Evolutionary conservation across 2,797 vertebrate species (phyloP), one percentile per base, ranked within the genome.

Genomic region (Poeciliopsis infans): DNA sequence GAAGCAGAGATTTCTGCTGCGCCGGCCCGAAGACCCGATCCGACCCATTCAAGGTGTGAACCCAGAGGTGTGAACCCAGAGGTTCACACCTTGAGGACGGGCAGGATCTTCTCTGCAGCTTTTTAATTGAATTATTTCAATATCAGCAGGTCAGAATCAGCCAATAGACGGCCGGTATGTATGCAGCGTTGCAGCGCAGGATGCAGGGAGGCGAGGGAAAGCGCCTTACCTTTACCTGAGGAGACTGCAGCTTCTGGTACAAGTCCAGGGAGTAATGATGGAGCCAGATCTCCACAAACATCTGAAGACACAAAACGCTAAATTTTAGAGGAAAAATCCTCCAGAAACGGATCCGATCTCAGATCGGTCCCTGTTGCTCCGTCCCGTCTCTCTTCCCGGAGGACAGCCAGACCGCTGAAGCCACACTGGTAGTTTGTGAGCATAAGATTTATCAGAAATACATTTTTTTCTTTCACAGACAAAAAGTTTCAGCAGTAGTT

Each of bases 201-300:
- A 13, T 12, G 16, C 36, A 43, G 66, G 66, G 39, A 68, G 66
- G 66, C 23, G 51, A 28, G 13, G 7, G 12, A 20, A 6, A 7
- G 13, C 10, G 43, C 18, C 94, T 94, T 97, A 99, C 98, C 98
- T 99, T 99, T 86, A 97, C 97, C 1, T 99, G 97, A 75, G 98
- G 98, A 85, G 97, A 99, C 93, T 99, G 98, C 91, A 99, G 96
- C 91, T 99, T 99, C 93, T 99, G 98, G 89, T 99, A 99, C 96
- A 98, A 96, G 87, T 99, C 97, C 94, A 98, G 88, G 8, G 98
- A 99, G 91, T 98, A 99, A 92, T 99, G 98, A 89, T 99, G 98
- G 81, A 99, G 97, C 98, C 98, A 99, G 92, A 99, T 95, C 93
- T 99, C 98, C 85, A 99, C 97, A 93, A 99, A 98, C 90, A 99